These are phyloP conservation scores for Anabas testudineus DNA, from an alignment of 2,797 vertebrate genomes.

Conservation along the genomic window DNA sequence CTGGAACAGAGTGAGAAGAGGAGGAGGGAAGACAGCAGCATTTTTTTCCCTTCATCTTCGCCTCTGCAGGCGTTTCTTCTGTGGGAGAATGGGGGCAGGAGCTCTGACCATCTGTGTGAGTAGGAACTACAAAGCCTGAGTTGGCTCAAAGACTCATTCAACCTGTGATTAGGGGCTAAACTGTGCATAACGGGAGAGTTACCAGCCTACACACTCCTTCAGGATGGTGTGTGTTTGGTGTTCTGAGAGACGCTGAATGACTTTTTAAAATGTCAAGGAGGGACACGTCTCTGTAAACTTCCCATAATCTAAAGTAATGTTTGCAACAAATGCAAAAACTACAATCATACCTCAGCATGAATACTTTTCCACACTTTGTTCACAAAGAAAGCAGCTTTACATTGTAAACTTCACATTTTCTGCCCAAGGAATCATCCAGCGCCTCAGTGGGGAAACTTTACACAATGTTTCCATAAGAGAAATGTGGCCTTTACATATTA, in stretches of 20 bases:
- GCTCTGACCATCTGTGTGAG: conserved; percentile 94
- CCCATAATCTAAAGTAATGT: conserved; percentile 2
- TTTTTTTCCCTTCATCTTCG: conserved; percentile 69
- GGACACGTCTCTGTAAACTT: neutral
- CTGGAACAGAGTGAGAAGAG: conserved; percentile 57
- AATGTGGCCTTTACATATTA: neutral
- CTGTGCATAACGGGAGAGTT: conserved; percentile 35
- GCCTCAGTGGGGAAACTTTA: conserved; percentile 40
- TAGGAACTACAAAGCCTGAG: conserved; percentile 72
- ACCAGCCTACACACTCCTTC: conserved; percentile 30
- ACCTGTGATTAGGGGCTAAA: conserved; percentile 51
- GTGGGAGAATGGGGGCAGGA: conserved; percentile 91
- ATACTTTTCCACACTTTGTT: neutral
- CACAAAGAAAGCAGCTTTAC: conserved; percentile 11
- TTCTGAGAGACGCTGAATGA: conserved; percentile 7
- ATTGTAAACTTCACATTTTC: conserved; percentile 12
- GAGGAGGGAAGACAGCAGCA: conserved; percentile 60
- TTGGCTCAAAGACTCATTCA: conserved; percentile 33
- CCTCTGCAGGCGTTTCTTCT: conserved; percentile 73
- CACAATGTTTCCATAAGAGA: neutral
- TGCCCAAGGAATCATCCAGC: conserved; percentile 19
- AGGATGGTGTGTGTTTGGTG: conserved; percentile 26
- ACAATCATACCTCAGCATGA: neutral
- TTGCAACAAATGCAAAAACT: too few species aligned
- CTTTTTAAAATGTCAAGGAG: conserved; percentile 29